Evolutionary conservation across 2,113 vertebrate genomes (phyloP).

Genomic region (Lepus americanus): DNA sequence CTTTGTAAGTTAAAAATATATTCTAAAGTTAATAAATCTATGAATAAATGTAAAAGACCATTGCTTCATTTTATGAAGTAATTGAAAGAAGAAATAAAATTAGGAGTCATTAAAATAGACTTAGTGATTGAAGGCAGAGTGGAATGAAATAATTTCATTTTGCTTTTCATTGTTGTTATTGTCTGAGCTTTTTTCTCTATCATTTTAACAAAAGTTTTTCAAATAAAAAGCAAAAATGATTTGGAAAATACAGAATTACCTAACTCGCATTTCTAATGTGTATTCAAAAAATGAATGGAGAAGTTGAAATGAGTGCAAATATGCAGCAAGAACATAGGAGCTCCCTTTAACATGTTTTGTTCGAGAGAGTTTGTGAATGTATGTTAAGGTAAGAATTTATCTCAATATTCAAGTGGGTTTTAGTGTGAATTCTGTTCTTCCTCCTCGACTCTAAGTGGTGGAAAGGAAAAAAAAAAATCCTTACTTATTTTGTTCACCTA

Average conservation of each 20-base stretch:
- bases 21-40: not conserved
- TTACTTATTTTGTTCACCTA: slow-evolving; percentile 80
- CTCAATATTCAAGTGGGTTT: slow-evolving; percentile 43
- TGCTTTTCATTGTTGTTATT: not conserved
- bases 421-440: slow-evolving; percentile 61
- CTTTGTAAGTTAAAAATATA: not conserved
- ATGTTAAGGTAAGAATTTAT: slow-evolving; percentile 5
- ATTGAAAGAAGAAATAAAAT: not conserved
- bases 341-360: not conserved
- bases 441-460: not conserved
- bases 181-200: not conserved
- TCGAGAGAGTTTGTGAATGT: not conserved
- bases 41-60: not conserved
- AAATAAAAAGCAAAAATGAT: not conserved
- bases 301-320: slow-evolving; percentile 34
- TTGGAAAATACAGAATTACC: not conserved
- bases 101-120: not conserved
- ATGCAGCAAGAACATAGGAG: not conserved
- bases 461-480: slow-evolving; percentile 39
- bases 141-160: not conserved
- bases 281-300: not conserved
- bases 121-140: not conserved
- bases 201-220: slow-evolving; percentile 1
- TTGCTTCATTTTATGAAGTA: not conserved
- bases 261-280: not conserved